phyloP scores from a whole-genome alignment of 2,113 vertebrate species.

The Murina feae region DNA sequence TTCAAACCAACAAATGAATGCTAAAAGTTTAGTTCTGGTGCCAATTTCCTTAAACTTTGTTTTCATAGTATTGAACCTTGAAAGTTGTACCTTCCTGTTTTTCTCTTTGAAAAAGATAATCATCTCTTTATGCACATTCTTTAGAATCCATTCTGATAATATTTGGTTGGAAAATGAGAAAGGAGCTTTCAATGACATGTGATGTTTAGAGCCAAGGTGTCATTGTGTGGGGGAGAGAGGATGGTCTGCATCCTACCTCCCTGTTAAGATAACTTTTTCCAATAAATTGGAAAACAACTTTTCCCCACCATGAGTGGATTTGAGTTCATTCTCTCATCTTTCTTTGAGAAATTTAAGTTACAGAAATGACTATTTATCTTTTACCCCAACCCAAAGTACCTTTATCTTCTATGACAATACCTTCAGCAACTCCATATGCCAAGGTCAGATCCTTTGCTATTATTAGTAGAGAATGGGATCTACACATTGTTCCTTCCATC shows the following conservation, averaged over 20 bases:
- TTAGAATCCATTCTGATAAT: background rate
- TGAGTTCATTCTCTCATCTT: constrained; percentile 2
- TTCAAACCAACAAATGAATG: constrained; percentile 23
- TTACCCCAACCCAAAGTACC: background rate
- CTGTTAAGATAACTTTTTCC: background rate
- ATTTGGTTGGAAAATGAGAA: constrained; percentile 11
- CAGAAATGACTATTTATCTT: background rate
- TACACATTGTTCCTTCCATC: background rate
- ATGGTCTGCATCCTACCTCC: background rate
- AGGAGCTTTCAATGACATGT: background rate
- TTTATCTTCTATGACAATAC: background rate
- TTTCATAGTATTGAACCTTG: constrained; percentile 31
- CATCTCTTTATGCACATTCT: background rate
- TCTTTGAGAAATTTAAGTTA: constrained; percentile 22
- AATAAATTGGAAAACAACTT: constrained; percentile 7
- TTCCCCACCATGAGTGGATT: background rate
- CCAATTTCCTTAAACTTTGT: constrained; percentile 30
- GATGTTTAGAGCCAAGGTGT: constrained; percentile 20
- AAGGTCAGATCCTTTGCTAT: background rate
- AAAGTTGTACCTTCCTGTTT: constrained; percentile 11
- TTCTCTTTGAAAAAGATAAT: constrained; percentile 28
- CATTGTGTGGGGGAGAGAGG: background rate
- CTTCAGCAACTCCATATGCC: background rate
- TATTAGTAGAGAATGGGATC: constrained; percentile 1
- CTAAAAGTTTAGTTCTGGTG: background rate